A percentile compares a stretch with the other conserved stretches of the same genome.
Evolutionary conservation across 2,113 vertebrate genomes (phyloP).

Genomic region (Seriola dumerili): DNA sequence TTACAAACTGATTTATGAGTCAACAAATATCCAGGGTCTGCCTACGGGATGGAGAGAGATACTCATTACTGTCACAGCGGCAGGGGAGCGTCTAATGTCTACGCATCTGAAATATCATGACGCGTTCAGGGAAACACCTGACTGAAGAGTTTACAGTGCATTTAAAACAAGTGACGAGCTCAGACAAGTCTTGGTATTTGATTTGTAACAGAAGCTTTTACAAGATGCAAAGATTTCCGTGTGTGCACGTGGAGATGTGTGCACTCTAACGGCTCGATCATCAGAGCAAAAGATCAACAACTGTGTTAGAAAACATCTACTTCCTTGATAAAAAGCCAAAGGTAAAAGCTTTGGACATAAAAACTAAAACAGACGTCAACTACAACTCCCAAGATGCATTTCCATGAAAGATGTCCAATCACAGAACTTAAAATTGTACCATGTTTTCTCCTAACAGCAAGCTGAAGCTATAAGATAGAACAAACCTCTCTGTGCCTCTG

Average conservation of each 20-base stretch:
- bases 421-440: no score
- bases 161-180: not conserved
- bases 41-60: conserved; percentile 17
- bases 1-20: conserved; percentile 59
- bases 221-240: no score
- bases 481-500: no score
- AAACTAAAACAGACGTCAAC: no score
- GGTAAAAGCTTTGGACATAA: no score
- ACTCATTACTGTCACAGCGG: conserved; percentile 19
- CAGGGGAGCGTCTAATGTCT: not conserved
- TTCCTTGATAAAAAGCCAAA: no score
- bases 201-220: not conserved
- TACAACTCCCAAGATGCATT: no score
- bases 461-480: no score
- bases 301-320: no score
- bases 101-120: not conserved
- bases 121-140: conserved; percentile 14
- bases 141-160: not conserved
- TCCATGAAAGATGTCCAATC: no score
- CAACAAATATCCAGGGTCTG: conserved; percentile 31
- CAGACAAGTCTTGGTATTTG: not conserved
- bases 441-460: no score
- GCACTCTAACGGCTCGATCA: not conserved
- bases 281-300: not conserved
- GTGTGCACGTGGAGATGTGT: no score